Evolutionary conservation across 2,888 invertebrate genomes (phyloP).

Genomic region (Leucophora obtusa): DNA sequence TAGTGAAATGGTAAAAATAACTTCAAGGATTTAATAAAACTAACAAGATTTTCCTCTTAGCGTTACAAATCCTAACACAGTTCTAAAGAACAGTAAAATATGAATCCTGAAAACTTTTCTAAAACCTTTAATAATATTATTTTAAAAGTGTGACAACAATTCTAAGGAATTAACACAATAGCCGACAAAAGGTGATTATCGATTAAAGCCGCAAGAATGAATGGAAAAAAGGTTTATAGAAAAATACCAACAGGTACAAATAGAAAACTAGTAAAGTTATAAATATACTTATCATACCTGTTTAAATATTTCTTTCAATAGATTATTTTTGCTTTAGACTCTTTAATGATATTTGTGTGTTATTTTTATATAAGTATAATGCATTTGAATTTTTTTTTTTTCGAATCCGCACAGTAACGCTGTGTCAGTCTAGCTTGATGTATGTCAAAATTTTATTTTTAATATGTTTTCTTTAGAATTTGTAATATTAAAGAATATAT

Average conservation of each 20-base stretch:
- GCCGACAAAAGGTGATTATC: constrained; percentile 69
- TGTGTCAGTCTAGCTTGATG: constrained; percentile 7
- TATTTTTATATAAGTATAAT: constrained; percentile 8
- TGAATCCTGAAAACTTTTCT: constrained; percentile 13
- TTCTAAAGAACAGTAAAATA: neutral
- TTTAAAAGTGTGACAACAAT: constrained; percentile 25
- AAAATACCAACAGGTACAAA: constrained; percentile 67
- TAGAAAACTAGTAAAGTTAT: too few species aligned
- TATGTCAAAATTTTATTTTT: constrained; percentile 18
- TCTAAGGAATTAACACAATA: constrained; percentile 34
- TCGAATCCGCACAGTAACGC: neutral
- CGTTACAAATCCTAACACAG: neutral
- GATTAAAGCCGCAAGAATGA: constrained; percentile 72
- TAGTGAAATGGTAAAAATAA: neutral
- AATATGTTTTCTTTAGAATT: constrained; percentile 43
- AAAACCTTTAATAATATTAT: constrained; percentile 48
- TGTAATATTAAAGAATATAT: constrained; percentile 31
- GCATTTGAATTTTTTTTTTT: neutral
- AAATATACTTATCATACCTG: constrained; percentile 18
- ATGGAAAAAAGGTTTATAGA: constrained; percentile 9
- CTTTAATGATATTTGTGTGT: neutral
- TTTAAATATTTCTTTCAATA: neutral
- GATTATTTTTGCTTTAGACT: neutral
- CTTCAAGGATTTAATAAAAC: constrained; percentile 22
- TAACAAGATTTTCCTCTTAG: constrained; percentile 45